phyloP scores from a whole-genome alignment of 2,113 vertebrate species.

The Phalacrocorax aristotelis region DNA sequence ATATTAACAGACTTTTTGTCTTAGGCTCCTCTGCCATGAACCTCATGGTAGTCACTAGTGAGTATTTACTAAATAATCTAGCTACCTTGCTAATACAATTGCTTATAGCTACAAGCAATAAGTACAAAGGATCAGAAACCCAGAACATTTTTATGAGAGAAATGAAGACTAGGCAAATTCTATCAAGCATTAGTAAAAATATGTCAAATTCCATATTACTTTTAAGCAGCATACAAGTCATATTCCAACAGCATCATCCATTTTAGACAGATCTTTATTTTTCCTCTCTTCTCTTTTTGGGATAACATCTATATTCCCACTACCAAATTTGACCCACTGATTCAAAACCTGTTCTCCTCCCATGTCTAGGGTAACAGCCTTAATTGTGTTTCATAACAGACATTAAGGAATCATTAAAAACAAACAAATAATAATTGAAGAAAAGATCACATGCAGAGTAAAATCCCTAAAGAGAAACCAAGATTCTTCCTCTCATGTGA shows the following conservation, averaged over 20 bases:
- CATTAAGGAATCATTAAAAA: neutral
- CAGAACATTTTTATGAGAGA: neutral
- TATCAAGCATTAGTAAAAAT: neutral
- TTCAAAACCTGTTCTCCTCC: neutral
- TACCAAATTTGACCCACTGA: neutral
- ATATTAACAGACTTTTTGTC: neutral
- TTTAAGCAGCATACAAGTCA: neutral
- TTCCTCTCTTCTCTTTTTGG: neutral
- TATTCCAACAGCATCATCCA: neutral
- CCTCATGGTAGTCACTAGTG: neutral
- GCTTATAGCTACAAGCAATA: neutral
- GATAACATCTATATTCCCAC: neutral
- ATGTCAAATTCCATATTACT: neutral
- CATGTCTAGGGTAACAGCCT: neutral
- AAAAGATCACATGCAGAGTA: neutral
- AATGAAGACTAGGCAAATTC: neutral
- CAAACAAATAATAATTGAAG: neutral
- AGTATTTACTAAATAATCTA: neutral
- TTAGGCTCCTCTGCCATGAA: neutral
- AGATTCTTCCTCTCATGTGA: neutral
- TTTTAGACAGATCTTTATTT: neutral
- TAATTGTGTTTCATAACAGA: neutral
- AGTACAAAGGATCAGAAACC: neutral
- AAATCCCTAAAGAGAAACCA: neutral
- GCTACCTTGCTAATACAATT: neutral